Conservation (phyloP, 1,140 invertebrate genomes). For the Drosophila nikananu region DNA sequence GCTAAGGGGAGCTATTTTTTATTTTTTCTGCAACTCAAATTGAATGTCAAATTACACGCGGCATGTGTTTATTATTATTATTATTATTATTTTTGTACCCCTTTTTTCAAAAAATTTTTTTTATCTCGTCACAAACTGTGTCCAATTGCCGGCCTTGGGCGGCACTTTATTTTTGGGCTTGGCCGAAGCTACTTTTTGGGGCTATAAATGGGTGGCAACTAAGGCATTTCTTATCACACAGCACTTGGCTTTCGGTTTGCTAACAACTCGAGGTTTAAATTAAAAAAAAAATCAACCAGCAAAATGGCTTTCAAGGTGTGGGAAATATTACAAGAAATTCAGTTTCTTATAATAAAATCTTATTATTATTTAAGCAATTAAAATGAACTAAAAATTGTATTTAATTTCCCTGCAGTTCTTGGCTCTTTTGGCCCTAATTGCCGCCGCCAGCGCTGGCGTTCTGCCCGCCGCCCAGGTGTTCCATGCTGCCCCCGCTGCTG, state of each 20-base stretch:
- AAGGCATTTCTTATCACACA: slow-evolving; percentile 43
- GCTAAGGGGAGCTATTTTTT: slow-evolving; percentile 19
- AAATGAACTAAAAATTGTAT: background rate
- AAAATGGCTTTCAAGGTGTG: slow-evolving; percentile 67
- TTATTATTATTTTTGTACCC: background rate
- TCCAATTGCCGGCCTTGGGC: slow-evolving; percentile 16
- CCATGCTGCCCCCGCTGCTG: slow-evolving; percentile 49
- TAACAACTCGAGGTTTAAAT: background rate
- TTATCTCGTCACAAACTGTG: background rate
- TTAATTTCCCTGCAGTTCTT: slow-evolving; percentile 29
- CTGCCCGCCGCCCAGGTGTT: slow-evolving; percentile 49
- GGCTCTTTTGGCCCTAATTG: slow-evolving; percentile 51
- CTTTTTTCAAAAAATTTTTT: background rate
- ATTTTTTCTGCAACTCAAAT: slow-evolving; percentile 18
- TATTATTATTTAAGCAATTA: background rate
- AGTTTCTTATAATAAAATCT: background rate
- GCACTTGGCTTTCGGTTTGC: slow-evolving; percentile 2
- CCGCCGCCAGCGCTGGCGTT: slow-evolving; percentile 47
- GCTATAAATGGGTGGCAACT: slow-evolving; percentile 10
- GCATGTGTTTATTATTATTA: background rate
- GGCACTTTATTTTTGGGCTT: slow-evolving; percentile 7
- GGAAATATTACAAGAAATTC: background rate
- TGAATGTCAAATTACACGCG: slow-evolving; percentile 17
- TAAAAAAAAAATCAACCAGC: background rate
- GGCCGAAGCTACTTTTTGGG: slow-evolving; percentile 6